Conservation (phyloP, 2,797 vertebrate genomes). For the Scolopax rusticola region DNA sequence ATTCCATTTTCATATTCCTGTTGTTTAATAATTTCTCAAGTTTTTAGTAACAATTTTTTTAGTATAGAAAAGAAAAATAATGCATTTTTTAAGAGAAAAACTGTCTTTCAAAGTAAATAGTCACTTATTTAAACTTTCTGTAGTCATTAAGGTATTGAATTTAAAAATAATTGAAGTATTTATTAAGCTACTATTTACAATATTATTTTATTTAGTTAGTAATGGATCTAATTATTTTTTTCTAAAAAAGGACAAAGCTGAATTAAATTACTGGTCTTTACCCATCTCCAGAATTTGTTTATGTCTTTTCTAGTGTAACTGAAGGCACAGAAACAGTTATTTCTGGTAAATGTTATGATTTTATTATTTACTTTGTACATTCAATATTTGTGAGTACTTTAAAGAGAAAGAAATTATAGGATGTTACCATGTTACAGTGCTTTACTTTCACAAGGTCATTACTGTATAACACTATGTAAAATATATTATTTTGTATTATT, state of each 20-base stretch:
- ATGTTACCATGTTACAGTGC: background rate
- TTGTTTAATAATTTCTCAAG: background rate
- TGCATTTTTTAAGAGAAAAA: background rate
- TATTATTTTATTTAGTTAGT: background rate
- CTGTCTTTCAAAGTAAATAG: background rate
- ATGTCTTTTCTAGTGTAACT: background rate
- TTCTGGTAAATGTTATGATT: background rate
- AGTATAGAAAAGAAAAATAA: background rate
- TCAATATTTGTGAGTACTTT: background rate
- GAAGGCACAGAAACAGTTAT: background rate
- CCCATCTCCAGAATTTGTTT: background rate
- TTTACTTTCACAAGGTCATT: background rate
- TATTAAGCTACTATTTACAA: background rate
- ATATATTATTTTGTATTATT: background rate
- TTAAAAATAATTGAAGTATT: background rate
- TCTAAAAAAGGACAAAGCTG: background rate
- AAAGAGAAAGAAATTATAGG: background rate
- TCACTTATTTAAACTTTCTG: background rate
- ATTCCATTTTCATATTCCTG: background rate
- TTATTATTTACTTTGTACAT: background rate
- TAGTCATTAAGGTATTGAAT: background rate
- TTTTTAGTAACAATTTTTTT: background rate
- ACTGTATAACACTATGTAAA: background rate
- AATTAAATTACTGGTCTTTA: background rate
- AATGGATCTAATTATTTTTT: background rate